A percentile compares a stretch with the other conserved stretches of the same genome.
These are phyloP conservation scores for Ciconia stormi DNA, from an alignment of 2,113 vertebrate genomes.

Conservation along the genomic window DNA sequence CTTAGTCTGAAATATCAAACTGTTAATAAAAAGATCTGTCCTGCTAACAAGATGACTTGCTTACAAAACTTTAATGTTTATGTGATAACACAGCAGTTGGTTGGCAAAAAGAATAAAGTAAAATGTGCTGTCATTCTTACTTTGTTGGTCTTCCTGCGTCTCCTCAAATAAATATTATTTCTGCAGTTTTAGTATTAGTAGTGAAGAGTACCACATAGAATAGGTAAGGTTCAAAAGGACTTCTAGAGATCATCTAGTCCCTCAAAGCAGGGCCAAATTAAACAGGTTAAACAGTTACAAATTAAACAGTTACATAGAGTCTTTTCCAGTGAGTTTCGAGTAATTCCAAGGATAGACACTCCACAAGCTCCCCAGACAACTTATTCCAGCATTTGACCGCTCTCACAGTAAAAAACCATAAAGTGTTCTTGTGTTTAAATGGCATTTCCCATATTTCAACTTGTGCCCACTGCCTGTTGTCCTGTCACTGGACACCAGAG, in stretches of 20 bases:
- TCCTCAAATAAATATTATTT: not conserved
- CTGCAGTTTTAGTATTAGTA: not conserved
- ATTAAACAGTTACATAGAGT: not conserved
- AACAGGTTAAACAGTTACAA: not conserved
- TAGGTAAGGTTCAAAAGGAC: not conserved
- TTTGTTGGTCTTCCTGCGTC: not conserved
- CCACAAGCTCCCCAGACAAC: not conserved
- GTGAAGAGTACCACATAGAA: not conserved
- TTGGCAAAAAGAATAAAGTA: not conserved
- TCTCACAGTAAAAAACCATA: not conserved
- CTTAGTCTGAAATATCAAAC: not conserved
- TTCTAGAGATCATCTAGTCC: not conserved
- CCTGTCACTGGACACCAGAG: not conserved
- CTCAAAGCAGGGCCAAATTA: not conserved
- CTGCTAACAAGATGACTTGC: not conserved
- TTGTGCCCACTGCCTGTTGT: not conserved
- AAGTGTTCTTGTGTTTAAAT: not conserved
- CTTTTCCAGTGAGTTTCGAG: not conserved
- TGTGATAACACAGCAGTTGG: not conserved
- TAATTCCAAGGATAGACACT: not conserved
- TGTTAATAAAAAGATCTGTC: not conserved
- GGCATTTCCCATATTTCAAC: not conserved
- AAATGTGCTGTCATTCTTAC: not conserved
- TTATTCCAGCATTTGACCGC: not conserved
- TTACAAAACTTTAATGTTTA: not conserved